Base-by-base conservation (phyloP, 23 tunicate species). In the Phallusia fumigata region DNA sequence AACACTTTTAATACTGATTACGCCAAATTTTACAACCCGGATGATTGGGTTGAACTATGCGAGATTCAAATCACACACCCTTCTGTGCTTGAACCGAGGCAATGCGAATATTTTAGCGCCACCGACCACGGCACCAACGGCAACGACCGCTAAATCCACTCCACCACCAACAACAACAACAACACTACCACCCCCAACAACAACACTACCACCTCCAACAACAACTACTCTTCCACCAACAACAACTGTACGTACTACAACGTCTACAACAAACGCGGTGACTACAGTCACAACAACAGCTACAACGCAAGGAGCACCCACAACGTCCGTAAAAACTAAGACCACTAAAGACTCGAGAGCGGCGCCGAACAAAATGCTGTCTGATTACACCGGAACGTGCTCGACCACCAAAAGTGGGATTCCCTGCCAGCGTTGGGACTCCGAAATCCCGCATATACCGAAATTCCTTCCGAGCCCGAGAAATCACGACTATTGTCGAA, bases 401-500 rank as follows among this genome's bases (percentile, higher is more conserved):
- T 11, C 53, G 10, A 18, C 49, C 33, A 85, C 89, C 0, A 50
- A n/a, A 30, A 35, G 53, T 22, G 81, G 82, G 31, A 33, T 35
- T 0, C 35, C 53, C 5, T 85, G 89, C 44, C 89, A 85, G 31
- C 33, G 83, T 1, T 85, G 89, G 89, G 83, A 85, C 58, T 6
- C 40, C 2, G 35, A 44, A 8, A 64, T 28, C 19, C 89, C 89
- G 19, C 89, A 85, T 53, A 22, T 19, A 64, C 83, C 83, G 22
- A 78, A 79, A 5, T 85, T 53, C 35, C 47, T 19, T 8, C 89
- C 89, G 26, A 30, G 30, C 0, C 76, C 79, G 11, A 36, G 64
- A 18, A 72, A 85, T 36, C 84, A 87, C 36, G 81, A 87, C 80
- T 87, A 65, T 51, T 87, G 90, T 36, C 84, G 90, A 24, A 80